Conservation (phyloP, 2,797 vertebrate genomes). For the Oreochromis grahami region DNA sequence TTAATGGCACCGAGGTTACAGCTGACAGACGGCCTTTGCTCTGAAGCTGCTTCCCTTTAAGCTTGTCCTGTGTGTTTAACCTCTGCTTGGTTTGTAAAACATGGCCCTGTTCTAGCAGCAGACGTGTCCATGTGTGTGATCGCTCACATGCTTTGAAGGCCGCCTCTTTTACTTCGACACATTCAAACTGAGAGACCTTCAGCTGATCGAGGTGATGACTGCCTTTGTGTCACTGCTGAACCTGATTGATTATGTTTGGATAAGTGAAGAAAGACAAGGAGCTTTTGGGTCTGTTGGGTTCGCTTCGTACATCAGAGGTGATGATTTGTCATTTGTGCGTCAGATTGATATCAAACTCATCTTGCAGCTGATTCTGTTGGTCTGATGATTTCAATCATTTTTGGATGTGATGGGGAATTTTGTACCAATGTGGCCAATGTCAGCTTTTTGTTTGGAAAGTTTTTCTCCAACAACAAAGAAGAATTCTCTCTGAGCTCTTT, state of each 20-base stretch:
- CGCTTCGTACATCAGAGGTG: not conserved
- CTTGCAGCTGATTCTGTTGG: not conserved
- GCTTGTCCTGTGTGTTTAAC: not conserved
- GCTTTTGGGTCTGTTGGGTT: not conserved
- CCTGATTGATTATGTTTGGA: not conserved
- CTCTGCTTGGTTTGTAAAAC: not conserved
- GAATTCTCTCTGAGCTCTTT: not conserved
- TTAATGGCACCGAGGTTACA: not conserved
- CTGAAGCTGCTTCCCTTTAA: too few relatives aligned
- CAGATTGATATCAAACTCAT: not conserved
- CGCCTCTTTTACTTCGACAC: not conserved
- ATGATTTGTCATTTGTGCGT: accelerated
- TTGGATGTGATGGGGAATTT: not conserved
- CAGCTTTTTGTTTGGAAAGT: not conserved
- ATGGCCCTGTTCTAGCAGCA: too few relatives aligned
- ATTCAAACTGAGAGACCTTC: not conserved
- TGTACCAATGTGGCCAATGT: not conserved
- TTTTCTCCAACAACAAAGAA: not conserved
- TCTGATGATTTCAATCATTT: not conserved
- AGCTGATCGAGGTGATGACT: not conserved
- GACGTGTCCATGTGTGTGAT: not conserved
- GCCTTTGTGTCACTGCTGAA: not conserved
- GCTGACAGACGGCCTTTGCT: not conserved
- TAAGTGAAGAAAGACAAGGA: too few relatives aligned
- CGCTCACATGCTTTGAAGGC: not conserved